Evolutionary conservation across 2,797 vertebrate species (phyloP), one percentile per base, ranked within the genome.

Genomic region (Eutrigla gurnardus): DNA sequence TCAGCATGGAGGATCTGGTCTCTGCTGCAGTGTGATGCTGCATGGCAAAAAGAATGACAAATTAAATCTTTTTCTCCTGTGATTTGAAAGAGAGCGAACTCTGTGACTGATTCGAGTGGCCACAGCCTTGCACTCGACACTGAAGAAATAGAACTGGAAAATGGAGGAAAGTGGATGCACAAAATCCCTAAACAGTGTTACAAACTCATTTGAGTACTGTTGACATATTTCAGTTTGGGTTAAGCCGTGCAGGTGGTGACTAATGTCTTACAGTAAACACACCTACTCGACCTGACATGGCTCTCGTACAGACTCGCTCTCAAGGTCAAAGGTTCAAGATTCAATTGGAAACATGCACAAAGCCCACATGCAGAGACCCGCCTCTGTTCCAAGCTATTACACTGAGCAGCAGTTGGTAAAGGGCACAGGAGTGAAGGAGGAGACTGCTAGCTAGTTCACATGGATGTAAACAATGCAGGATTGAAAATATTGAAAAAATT

Each of bases 1-100:
- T 69, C 55, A 47, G 39, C 60, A 40, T 46, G 36, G 8, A 53
- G 37, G 55, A 65, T 68, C 53, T 55, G 54, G 46, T 39, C 54
- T 46, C 35, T 33, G 62, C 55, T 71, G 65, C 65, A n/a, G 45
- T 5, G 32, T 42, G 15, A 15, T 17, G 14, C 10, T 43, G 25
- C 25, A 25, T 25, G 14, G 12, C 4, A 15, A 25, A 5, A 12
- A 25, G 25, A 53, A 65, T 0, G 11, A 4, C 17, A 5, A 10
- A 36, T 18, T 4, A 36, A 11, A 54, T 47, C 5, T 5, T 45
- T 32, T 35, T 6, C 4, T 15, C 2, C 6, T 39, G n/a, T 14
- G 36, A n/a, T 3, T 12, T 9, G 7, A 36, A 33, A 15, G 54
- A 4, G 15, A 57, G 36, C n/a, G 54, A 57, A 35, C 54, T 47